Base-by-base conservation (phyloP, 1,140 invertebrate genomes). In the Drosophila lacteicornis region DNA sequence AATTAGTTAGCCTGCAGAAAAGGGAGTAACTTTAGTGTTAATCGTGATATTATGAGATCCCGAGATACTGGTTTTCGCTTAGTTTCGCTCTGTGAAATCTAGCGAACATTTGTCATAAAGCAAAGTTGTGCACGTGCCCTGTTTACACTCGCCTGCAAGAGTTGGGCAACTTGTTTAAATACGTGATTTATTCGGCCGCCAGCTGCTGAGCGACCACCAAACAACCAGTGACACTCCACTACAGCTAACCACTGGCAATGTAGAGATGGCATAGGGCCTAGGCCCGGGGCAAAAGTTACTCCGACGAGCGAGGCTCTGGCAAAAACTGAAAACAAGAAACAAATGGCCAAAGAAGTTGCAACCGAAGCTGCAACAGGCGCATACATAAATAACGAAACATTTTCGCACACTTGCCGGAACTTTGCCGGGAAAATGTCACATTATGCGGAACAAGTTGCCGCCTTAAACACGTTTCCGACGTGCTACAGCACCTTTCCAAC, bases 321-420 rank as follows among this genome's bases (percentile, higher is more conserved):
- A 51, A 51, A 69, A 65, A 25, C 51, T 40, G 42, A 50, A 59
- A 74, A 75, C 55, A 61, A 75, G 75, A 66, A 76, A 70, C 84
- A 87, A 86, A 82, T 80, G 82, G 70, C 83, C 77, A 68, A 75
- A 79, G 69, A 80, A 88, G 81, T 90, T 84, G 82, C 80, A 66
- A 50, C 69, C 53, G 69, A 43, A 50, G 55, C 63, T 84, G 84
- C 84, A 88, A 88, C 84, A 88, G 84, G 84, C 84, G 77, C 85
- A 84, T 79, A 90, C 80, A 88, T 88, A 88, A 88, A 88, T 81
- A 90, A 88, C 69, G 61, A 80, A 88, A 88, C 84, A 90, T 84
- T 75, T 69, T 74, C 68, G 70, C 70, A 74, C 55, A 73, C 70
- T 74, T 80, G 63, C 59, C 80, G 65, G 71, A 87, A 69, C 63